Evolutionary conservation across 1,140 invertebrate species (phyloP), one percentile per base, ranked within the genome.

Genomic region (Gryon sp.): DNA sequence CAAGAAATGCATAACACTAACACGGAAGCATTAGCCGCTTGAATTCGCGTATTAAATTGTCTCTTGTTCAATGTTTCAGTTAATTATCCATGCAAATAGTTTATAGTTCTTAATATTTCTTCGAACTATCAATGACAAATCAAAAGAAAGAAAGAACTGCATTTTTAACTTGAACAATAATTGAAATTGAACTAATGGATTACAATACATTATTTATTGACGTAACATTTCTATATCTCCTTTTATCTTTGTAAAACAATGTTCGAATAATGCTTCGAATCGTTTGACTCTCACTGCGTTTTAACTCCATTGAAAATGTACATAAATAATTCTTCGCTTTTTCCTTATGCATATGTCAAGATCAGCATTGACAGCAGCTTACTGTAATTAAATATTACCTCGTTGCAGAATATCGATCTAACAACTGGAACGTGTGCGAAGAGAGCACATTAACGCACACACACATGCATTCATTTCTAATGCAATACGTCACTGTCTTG

Each of bases 331-430:
- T 62, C 19, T 45, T 53, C 26, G 20, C 38, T 55, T 63, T 68
- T 68, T 75, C 48, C 62, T 68, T 52, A 30, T 75, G 62, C 55
- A 68, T 41, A 55, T 46, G 62, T 60, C 72, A 62, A 46, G 62
- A 66, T 7, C 41, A 20, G 22, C 62, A 57, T 68, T 75, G 62
- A 62, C 72, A 62, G 60, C 53, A 22, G 36, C 52, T 74, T 74
- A 53, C 72, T 55, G 62, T 68, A 75, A 75, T 75, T 75, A 75
- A 75, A 75, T 75, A 75, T 75, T 68, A 52, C 72, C 55, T 68
- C 40, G 53, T 32, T 11, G 30, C 11, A 11, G 48, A 75, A 68
- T 75, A 75, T 75, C 62, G 72, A 75, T 66, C 72, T 55, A 68
- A 66, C 62, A 19, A 55, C 34, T 50, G 50, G 55, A 59, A 52